Percentiles rank a stretch among this genome's conserved stretches.
phyloP scores from a whole-genome alignment of 2,888 invertebrate species.

The Alcis repandata region DNA sequence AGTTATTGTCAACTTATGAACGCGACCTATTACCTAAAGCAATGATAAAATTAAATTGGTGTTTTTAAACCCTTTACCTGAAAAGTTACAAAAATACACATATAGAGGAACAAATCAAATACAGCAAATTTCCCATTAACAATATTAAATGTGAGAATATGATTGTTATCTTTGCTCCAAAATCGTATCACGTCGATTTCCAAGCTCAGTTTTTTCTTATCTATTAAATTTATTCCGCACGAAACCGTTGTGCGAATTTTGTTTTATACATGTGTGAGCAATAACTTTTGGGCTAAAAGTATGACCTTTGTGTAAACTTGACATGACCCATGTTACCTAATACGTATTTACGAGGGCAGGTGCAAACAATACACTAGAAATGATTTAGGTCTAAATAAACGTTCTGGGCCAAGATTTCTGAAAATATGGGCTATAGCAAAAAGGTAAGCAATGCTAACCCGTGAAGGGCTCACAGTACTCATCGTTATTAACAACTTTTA shows the following conservation, averaged over 20 bases:
- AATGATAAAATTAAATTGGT: too few species aligned
- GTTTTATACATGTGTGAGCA: not conserved
- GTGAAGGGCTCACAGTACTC: too few species aligned
- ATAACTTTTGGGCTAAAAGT: too few species aligned
- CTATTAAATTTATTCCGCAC: conserved; percentile 8
- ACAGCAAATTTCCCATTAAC: not conserved
- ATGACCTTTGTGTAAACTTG: conserved; percentile 5
- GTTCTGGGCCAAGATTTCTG: not conserved
- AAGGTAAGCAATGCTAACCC: too few species aligned
- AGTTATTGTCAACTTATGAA: too few species aligned
- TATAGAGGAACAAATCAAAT: not conserved
- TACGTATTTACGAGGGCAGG: not conserved
- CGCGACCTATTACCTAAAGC: too few species aligned
- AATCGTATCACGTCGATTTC: conserved; percentile 12
- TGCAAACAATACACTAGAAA: conserved; percentile 5
- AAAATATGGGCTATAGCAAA: too few species aligned
- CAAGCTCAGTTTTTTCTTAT: conserved; percentile 4
- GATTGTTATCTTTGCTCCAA: conserved; percentile 5
- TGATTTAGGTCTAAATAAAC: conserved; percentile 2
- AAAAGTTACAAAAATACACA: not conserved
- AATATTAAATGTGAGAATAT: conserved; percentile 1
- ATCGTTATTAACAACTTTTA: too few species aligned
- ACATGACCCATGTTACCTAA: conserved; percentile 1
- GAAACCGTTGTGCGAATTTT: conserved; percentile 1
- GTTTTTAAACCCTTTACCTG: too few species aligned